Evolutionary conservation across 2,113 vertebrate species (phyloP), one percentile per base, ranked within the genome.

Genomic region (Thymallus thymallus): DNA sequence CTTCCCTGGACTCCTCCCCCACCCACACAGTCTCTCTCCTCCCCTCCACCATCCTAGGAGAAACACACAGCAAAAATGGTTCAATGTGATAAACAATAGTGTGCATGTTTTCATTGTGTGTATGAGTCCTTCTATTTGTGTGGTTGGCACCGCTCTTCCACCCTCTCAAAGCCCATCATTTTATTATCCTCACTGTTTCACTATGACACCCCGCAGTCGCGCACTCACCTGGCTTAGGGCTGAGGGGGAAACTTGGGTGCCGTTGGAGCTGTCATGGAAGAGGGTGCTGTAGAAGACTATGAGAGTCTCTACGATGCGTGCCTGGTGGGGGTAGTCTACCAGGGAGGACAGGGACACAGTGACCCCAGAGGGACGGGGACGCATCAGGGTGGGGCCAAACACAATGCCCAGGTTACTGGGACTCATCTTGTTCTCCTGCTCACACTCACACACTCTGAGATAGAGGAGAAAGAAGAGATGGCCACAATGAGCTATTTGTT

Each of bases 351-450:
- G 90, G 3, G 98, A 98, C 58, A 98, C 92, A 0, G 97, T 98
- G 86, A 97, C 96, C 0, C 96, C 95, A 0, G 95, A 96, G n/a
- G 97, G 98, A 46, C 96, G 91, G 0, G 98, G 97, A 0, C 97
- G 94, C 92, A 99, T 96, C 86, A 99, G 86, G 0, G 97, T 96
- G 0, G 97, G 98, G 2, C 98, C 98, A 0, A 99, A 99, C 63
- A 99, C 96, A 0, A 99, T 98, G 69, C 96, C 98, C 78, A 99
- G 84, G 89, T 98, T 99, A 83, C 94, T 93, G 0, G 98, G 91
- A 55, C 95, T 97, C 98, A 99, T 99, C 86, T 98, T 99, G 89
- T 99, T 99, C 4, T 96, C 94, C n/a, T 96, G 88, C 20, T 99
- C 97, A 23, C 95, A 88, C 74, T 96, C 95, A 72, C 95, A 94